Evolutionary conservation across 2,797 vertebrate genomes (phyloP), one percentile per base, ranked within the genome.

Genomic region (Galaxias olidus): DNA sequence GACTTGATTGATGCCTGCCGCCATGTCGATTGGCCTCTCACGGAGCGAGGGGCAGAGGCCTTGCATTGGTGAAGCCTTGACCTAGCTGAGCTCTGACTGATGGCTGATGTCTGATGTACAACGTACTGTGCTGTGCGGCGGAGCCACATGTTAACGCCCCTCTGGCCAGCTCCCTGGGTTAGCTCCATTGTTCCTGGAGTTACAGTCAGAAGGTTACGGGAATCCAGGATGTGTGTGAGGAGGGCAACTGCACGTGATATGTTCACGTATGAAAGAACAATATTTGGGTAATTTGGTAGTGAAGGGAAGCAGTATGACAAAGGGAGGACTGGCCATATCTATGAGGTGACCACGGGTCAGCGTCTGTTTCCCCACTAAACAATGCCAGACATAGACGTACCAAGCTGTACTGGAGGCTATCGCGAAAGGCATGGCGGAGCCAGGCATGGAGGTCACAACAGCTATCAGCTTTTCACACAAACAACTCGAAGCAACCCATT

Each of bases 241-340:
- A 63, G 64, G 73, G 82, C 81, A 86, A 68, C 56, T 13, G 56
- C 17, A 12, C 30, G 56, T 61, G 62, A 63, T 71, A 72, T 80
- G 72, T 79, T 18, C 51, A 58, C 18, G 66, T 83, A 87, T 79
- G 77, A 80, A 85, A 83, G 60, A 80, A 84, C 82, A 85, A 85
- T 83, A 83, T 84, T 87, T 78, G 65, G 73, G 42, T 30, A 62
- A 73, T 30, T 30, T 30, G 30, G 68, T 48, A 8, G 51, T n/a
- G 17, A 4, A 61, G 54, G 15, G 48, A 53, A 41, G 60, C 10
- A 10, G 54, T 30, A 69, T 18, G n/a, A 48, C 71, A 30, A 63
- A 14, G 20, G 69, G 44, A 50, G n/a, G 12, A 46, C 51, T 44
- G 66, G 56, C 80, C 61, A 75, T 75, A 30, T 82, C 68, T 68